Evolutionary conservation across 2,888 invertebrate genomes (phyloP), one percentile per base, ranked within the genome.

Genomic region (Plagodis dolabraria): DNA sequence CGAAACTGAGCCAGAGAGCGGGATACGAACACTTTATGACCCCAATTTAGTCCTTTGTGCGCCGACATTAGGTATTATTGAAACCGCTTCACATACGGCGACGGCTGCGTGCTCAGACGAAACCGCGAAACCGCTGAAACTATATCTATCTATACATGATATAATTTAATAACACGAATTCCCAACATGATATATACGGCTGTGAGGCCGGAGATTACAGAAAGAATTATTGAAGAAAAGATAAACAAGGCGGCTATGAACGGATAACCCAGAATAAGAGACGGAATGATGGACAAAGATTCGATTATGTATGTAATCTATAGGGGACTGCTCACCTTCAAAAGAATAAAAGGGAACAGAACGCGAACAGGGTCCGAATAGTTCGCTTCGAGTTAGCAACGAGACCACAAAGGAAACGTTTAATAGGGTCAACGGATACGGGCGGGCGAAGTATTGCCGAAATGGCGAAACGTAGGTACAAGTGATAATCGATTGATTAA

Each of bases 1-100:
- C 56, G 61, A 68, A 71, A 70, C 67, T 64, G 57, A 58, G 53
- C 33, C 38, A 35, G 44, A 54, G 47, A 9, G 7, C 43, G 45
- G 42, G 59, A 44, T 51, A 38, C 49, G 42, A 49, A 57, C 52
- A 46, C 22, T 54, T 62, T 54, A 57, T 33, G 54, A 51, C 35
- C 38, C 44, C 10, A 51, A 57, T 57, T 51, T 33, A 54, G 53
- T 53, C 57, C 50, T 57, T 57, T 57, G 62, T 57, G 57, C 54
- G 47, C 12, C 47, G 54, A 47, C 42, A 11, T n/a, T n/a, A n/a
- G n/a, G 34, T 51, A 54, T 40, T 45, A 45, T 50, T 47, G 33
- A 43, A 51, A 47, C 36, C 33, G 38, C 47, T 51, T 47, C 45
- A 7, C 46, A 54, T 54, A 47, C 47, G 59, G 50, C 47, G 36